Evolutionary conservation across 92 coral and sea anemone species (phyloP), one percentile per base, ranked within the genome.

Genomic region (Micromussa lordhowensis): DNA sequence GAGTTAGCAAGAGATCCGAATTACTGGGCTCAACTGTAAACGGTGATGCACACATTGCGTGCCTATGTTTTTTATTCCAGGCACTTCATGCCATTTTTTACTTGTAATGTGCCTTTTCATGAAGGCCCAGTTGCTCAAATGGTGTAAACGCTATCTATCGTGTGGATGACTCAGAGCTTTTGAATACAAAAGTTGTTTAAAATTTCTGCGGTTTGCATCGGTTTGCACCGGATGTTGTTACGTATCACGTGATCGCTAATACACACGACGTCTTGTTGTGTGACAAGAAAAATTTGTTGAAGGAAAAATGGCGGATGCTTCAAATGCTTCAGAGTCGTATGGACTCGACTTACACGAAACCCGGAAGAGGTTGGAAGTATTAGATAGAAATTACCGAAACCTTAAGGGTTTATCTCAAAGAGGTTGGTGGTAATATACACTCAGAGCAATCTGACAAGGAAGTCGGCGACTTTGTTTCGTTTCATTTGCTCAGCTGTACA

Each of bases 391-490:
- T 82, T 94, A 95, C 75, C 85, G 89, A 54, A 90, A 88, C 61
- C 86, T 95, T 6, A 90, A 92, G 44, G 92, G 89, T 35, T 66
- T 95, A 69, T 94, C 98, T 79, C 85, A 87, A 81, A 95, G 88
- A 82, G 98, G 98, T 95, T 68, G 31, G 90, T 29, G 28, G 26
- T 28, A 68, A 64, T 63, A 14, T 59, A 24, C 26, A 21, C 57
- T 5, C n/a, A 18, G 54, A 10, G 18, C 22, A 77, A 10, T 64
- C 64, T 84, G 48, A 19, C 66, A 51, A 58, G 84, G 66, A 54
- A 51, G 31, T 44, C 31, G 31, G 40, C 36, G 30, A 77, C 38
- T 22, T 12, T 40, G 66, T 49, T 31, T 2, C 8, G 13, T 18
- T 32, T 32, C 13, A 57, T 51, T 82, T 82, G 31, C 28, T 70